These are phyloP conservation scores for Drosophila longiperda DNA, from an alignment of 2,888 invertebrate species.

Conservation along the genomic window DNA sequence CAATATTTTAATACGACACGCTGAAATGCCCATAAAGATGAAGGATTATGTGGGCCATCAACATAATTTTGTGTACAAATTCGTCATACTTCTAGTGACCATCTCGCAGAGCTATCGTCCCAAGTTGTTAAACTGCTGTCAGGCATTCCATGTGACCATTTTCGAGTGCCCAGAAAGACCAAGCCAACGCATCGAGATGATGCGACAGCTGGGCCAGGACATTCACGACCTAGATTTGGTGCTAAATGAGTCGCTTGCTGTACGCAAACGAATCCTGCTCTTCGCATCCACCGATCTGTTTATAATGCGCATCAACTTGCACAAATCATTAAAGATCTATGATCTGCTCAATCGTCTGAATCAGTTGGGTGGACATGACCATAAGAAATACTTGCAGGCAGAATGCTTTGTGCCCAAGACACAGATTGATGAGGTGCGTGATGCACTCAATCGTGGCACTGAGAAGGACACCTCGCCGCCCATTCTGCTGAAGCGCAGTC, in stretches of 20 bases:
- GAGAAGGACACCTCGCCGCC: constrained; percentile 87
- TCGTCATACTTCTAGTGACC: constrained; percentile 92
- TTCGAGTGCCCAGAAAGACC: constrained; percentile 93
- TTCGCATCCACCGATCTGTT: constrained; percentile 58
- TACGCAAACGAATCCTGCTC: constrained; percentile 89
- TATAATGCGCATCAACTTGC: constrained; percentile 91
- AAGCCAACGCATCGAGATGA: constrained; percentile 90
- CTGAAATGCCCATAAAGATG: constrained; percentile 93
- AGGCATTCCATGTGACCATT: constrained; percentile 92
- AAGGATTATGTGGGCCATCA: constrained; percentile 87
- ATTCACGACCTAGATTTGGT: constrained; percentile 91
- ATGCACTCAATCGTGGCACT: constrained; percentile 87
- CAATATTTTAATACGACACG: constrained; percentile 95
- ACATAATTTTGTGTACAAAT: constrained; percentile 86
- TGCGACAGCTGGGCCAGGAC: constrained; percentile 90
- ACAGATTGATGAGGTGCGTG: constrained; percentile 90
- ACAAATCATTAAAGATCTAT: constrained; percentile 94
- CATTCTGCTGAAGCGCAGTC: constrained; percentile 86
- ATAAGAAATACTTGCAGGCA: constrained; percentile 92
- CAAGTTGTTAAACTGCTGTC: constrained; percentile 92
- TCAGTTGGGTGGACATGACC: constrained; percentile 89
- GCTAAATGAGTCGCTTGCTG: constrained; percentile 90
- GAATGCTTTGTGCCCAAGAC: constrained; percentile 93
- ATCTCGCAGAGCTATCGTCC: constrained; percentile 92
- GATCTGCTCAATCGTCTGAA: constrained; percentile 95